phyloP scores from a whole-genome alignment of 2,888 invertebrate species.

The Anagyrus pseudococci region DNA sequence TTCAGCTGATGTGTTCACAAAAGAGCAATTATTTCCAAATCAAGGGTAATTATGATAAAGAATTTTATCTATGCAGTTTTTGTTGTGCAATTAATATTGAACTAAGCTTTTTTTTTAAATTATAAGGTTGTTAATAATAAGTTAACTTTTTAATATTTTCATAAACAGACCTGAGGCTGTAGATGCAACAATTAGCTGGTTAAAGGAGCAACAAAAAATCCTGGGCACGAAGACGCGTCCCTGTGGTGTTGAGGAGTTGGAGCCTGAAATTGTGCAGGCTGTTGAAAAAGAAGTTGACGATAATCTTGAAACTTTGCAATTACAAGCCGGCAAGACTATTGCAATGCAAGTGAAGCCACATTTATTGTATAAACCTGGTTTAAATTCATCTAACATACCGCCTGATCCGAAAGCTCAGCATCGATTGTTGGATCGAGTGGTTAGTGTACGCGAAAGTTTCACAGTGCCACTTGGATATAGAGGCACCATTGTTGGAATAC shows the following conservation, averaged over 20 bases:
- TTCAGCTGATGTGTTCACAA: constrained; percentile 70
- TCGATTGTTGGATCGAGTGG: constrained; percentile 82
- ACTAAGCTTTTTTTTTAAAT: not conserved
- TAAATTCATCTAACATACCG: constrained; percentile 65
- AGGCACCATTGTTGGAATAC: constrained; percentile 84
- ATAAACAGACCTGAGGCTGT: constrained; percentile 61
- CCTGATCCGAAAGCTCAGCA: constrained; percentile 75
- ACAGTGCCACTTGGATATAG: constrained; percentile 82
- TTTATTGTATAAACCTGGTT: constrained; percentile 71
- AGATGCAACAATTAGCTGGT: constrained; percentile 68
- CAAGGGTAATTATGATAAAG: constrained; percentile 64
- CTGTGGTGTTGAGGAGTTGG: constrained; percentile 76
- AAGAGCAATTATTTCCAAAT: constrained; percentile 71
- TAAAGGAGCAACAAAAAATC: constrained; percentile 74
- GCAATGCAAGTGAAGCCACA: constrained; percentile 82
- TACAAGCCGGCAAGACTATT: constrained; percentile 63
- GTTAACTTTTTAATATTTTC: constrained; percentile 37
- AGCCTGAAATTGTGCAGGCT: constrained; percentile 69
- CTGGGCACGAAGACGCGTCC: constrained; percentile 66
- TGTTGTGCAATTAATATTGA: too few species aligned
- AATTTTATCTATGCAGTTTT: not conserved
- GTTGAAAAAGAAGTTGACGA: constrained; percentile 65
- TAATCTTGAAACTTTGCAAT: constrained; percentile 42
- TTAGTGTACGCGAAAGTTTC: constrained; percentile 76
- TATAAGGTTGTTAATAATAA: constrained; percentile 1